Percentiles rank a stretch among this genome's conserved stretches.
Evolutionary conservation across 2,888 invertebrate genomes (phyloP).

Genomic region (Candidula unifasciata): DNA sequence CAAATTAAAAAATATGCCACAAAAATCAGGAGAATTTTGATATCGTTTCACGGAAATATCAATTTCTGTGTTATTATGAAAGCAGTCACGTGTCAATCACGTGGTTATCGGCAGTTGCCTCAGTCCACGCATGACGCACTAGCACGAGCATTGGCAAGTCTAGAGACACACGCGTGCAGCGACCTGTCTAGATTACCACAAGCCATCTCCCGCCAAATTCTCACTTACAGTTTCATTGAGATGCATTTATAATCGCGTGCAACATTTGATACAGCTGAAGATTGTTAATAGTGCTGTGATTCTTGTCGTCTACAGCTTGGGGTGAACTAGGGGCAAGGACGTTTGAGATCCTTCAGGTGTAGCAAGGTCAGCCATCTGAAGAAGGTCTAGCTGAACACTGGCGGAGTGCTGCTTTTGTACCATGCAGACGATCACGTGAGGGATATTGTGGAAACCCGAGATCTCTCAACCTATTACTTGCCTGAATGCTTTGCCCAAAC

Average conservation of each 20-base stretch:
- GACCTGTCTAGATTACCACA: background rate
- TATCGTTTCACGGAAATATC: background rate
- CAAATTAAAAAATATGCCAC: background rate
- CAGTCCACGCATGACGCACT: too few relatives aligned
- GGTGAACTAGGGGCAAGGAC: background rate
- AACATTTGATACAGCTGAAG: background rate
- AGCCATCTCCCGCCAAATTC: conserved; percentile 14
- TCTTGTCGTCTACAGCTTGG: background rate
- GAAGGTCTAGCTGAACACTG: too few relatives aligned
- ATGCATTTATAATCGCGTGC: background rate
- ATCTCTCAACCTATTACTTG: background rate
- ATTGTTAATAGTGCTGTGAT: background rate
- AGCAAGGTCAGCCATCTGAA: too few relatives aligned
- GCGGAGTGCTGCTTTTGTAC: too few relatives aligned
- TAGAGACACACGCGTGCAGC: background rate
- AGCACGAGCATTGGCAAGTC: background rate
- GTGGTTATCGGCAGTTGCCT: background rate
- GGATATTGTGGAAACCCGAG: too few relatives aligned
- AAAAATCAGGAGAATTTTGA: background rate
- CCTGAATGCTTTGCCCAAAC: background rate
- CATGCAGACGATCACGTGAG: too few relatives aligned
- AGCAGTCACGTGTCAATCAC: background rate
- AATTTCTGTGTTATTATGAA: background rate
- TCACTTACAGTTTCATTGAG: background rate
- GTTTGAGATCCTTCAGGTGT: too few relatives aligned